Evolutionary conservation across 2,797 vertebrate genomes (phyloP), one percentile per base, ranked within the genome.

Genomic region (Hydrocynus forskahlii): DNA sequence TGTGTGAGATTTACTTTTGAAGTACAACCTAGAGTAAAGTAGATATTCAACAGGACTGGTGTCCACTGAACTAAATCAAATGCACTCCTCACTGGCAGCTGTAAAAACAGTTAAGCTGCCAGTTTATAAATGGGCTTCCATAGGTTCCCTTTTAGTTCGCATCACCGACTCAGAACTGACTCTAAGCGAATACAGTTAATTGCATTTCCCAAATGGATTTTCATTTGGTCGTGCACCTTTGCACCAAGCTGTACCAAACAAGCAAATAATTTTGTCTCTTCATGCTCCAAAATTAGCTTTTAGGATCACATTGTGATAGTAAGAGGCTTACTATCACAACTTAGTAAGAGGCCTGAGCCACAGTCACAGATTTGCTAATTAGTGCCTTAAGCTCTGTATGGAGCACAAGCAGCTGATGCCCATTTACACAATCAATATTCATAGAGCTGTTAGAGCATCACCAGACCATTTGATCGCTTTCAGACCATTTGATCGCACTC

Each of bases 341-440:
- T n/a, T n/a, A 85, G 76, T 75, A 70, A 73, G 71, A 76, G 67
- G 45, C 60, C 69, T 68, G 55, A 59, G 76, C 76, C 4, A 7
- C 72, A 84, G 75, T 85, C 82, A 80, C 66, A 74, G 68, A 85
- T 81, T 83, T 54, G 40, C 73, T 86, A 88, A 88, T 87, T 80
- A 86, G 60, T 48, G 57, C 72, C 73, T 81, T 62, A 75, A 74
- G 76, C 84, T 75, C 74, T 21, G 79, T 85, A 74, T 64, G 38
- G 38, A 43, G 75, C 7, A 78, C 82, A 67, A 81, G 82, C 81
- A 81, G 85, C 55, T 67, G 76, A 83, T 64, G 63, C 43, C 76
- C 45, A 21, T 63, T 62, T 55, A 50, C 21, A 59, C 70, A n/a
- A 78, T 75, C 70, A 57, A 64, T 75, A 78, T 13, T 57, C 12